Evolutionary conservation across 2,797 vertebrate species (phyloP).

Genomic region (Sebastes kiyomatsui): DNA sequence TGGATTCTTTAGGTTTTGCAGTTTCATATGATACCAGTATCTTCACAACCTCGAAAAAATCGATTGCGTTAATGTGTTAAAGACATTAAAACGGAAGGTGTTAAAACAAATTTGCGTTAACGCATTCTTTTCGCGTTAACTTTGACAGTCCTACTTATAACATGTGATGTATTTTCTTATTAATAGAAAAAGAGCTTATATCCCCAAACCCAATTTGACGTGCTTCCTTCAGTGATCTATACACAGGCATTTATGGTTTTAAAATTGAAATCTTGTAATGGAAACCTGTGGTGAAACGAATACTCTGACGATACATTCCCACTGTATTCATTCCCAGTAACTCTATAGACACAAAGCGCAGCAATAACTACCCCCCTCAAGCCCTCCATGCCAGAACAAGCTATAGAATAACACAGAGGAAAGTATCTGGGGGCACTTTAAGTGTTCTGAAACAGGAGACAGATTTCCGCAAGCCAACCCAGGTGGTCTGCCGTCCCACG

Average conservation of each 20-base stretch:
- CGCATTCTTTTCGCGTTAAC: fast-evolving
- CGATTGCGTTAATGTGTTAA: too few relatives aligned
- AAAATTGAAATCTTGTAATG: not conserved
- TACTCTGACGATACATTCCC: conserved; percentile 23
- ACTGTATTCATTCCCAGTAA: conserved; percentile 32
- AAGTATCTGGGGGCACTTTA: conserved; percentile 31
- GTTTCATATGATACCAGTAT: too few relatives aligned
- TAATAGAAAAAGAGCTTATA: not conserved
- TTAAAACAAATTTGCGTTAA: too few relatives aligned
- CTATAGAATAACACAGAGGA: conserved; percentile 53
- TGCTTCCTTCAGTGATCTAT: not conserved
- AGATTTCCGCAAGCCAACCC: conserved; percentile 61
- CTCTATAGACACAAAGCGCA: conserved; percentile 27
- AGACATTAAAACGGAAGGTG: too few relatives aligned
- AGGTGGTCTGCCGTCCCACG: conserved; percentile 61
- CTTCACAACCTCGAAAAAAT: too few relatives aligned
- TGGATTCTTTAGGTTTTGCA: too few relatives aligned
- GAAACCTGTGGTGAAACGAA: conserved; percentile 31
- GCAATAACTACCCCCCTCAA: conserved; percentile 15
- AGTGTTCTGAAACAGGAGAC: conserved; percentile 68
- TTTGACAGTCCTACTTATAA: too few relatives aligned
- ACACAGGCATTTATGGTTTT: not conserved
- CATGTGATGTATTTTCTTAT: too few relatives aligned
- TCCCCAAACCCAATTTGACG: not conserved
- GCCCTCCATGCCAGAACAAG: conserved; percentile 13